Evolutionary conservation across 2,888 invertebrate genomes (phyloP).

Genomic region (Apamea sordens): DNA sequence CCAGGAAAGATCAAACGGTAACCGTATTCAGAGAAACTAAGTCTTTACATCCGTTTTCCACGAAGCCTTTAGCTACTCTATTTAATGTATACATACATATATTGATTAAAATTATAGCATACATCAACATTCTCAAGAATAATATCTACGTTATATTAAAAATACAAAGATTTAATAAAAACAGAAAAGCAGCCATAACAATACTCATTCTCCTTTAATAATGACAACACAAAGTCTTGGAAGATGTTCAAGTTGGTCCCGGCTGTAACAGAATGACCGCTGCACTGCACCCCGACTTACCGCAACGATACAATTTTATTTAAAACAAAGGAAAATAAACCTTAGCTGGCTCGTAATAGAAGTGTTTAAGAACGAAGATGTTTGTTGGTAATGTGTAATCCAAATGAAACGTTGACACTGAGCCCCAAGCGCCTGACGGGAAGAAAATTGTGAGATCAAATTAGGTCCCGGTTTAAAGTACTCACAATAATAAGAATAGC

Average conservation of each 20-base stretch:
- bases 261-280: conserved; percentile 83
- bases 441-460: conserved; percentile 88
- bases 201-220: conserved; percentile 84
- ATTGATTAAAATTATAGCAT: background rate
- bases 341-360: conserved; percentile 60
- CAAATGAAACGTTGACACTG: conserved; percentile 88
- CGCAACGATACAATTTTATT: conserved; percentile 62
- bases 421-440: conserved; percentile 80
- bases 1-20: background rate
- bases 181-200: conserved; percentile 80
- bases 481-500: conserved; percentile 82
- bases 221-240: conserved; percentile 83
- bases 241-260: conserved; percentile 82
- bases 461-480: conserved; percentile 83
- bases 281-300: conserved; percentile 77
- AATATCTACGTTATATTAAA: conserved; percentile 32
- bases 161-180: conserved; percentile 74
- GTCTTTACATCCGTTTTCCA: background rate
- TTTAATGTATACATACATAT: background rate
- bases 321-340: conserved; percentile 60
- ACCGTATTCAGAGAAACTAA: background rate
- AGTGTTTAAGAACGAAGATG: conserved; percentile 46
- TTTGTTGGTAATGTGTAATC: conserved; percentile 79
- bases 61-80: background rate
- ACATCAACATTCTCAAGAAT: background rate